Evolutionary conservation across 2,113 vertebrate species (phyloP).

Genomic region (Cyprinodon tularosa): DNA sequence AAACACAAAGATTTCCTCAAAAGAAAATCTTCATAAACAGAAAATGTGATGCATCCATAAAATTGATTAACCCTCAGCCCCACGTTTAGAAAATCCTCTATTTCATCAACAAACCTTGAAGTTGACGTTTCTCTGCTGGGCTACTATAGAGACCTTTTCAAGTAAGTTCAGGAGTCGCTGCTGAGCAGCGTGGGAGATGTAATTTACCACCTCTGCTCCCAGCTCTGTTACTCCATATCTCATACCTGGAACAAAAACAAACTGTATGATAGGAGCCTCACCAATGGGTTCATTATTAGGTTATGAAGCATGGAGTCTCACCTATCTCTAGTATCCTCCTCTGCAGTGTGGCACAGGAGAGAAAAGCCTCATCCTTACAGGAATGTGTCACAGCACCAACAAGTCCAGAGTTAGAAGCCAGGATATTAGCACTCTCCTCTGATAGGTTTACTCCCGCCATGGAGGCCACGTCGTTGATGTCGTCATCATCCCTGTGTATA

Average conservation of each 20-base stretch:
- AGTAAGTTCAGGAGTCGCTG: constrained; percentile 91
- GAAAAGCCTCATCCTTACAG: constrained; percentile 94
- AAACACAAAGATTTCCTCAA: too few species aligned
- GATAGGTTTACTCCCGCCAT: constrained; percentile 98
- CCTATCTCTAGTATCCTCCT: constrained; percentile 94
- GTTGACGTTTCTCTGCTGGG: constrained; percentile 92
- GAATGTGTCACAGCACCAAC: constrained; percentile 93
- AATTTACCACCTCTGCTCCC: constrained; percentile 90
- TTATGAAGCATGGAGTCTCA: constrained; percentile 46
- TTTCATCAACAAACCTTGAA: constrained; percentile 83
- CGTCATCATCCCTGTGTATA: constrained; percentile 90
- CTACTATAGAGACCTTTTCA: constrained; percentile 91
- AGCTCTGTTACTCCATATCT: constrained; percentile 91
- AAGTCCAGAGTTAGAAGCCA: constrained; percentile 93
- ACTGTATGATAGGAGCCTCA: too few species aligned
- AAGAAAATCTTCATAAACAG: too few species aligned
- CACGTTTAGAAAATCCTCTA: neutral
- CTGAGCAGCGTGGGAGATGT: constrained; percentile 92
- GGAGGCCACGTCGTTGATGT: constrained; percentile 97
- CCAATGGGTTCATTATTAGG: neutral
- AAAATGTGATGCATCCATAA: too few species aligned
- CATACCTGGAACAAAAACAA: constrained; percentile 80
- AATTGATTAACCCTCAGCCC: too few species aligned
- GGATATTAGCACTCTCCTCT: constrained; percentile 94
- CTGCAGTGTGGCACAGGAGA: constrained; percentile 86